Percentiles rank a stretch among this genome's conserved stretches.
These are phyloP conservation scores for Taeniopygia guttata DNA, from an alignment of 2,797 vertebrate species.

Conservation along the genomic window DNA sequence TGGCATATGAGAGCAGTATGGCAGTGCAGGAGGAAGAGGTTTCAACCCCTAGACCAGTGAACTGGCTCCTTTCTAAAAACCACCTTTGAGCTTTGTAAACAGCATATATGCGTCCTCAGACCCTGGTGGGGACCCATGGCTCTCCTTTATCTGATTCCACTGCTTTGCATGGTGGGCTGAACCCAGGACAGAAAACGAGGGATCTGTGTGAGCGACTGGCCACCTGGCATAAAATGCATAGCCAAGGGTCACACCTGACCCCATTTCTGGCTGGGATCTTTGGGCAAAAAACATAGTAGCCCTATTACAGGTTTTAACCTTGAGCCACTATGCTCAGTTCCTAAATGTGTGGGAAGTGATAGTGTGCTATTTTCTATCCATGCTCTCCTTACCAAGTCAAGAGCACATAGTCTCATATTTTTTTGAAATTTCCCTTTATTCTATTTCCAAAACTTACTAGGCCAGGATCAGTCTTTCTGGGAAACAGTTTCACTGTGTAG, in stretches of 20 bases:
- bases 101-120: background rate
- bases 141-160: background rate
- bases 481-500: background rate
- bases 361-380: background rate
- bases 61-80: background rate
- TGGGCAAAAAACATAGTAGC: background rate
- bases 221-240: accelerated
- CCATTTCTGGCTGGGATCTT: background rate
- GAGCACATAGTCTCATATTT: background rate
- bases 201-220: background rate
- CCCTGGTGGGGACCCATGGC: background rate
- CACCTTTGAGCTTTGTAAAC: background rate
- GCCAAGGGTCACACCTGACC: background rate
- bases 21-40: background rate
- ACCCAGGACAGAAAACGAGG: background rate
- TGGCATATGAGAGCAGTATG: background rate
- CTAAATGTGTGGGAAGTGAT: background rate
- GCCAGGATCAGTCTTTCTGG: background rate
- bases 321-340: background rate
- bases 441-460: background rate
- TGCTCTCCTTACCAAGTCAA: background rate
- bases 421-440: background rate
- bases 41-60: background rate
- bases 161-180: background rate
- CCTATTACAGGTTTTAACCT: background rate